Evolutionary conservation across 2,113 vertebrate species (phyloP), one percentile per base, ranked within the genome.

Genomic region (Ageneiosus marmoratus): DNA sequence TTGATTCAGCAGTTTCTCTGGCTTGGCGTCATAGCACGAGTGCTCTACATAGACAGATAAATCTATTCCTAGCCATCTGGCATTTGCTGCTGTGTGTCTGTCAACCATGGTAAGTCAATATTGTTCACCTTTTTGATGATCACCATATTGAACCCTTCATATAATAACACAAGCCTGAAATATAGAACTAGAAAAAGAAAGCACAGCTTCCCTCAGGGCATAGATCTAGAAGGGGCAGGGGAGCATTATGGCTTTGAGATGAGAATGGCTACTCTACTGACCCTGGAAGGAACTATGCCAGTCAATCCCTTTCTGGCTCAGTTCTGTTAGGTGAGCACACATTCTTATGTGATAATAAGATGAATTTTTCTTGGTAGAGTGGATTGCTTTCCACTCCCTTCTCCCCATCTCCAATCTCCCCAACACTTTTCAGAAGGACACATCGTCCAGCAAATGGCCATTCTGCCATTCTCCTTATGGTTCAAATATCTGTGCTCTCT

Each of bases 41-140:
- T 6, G 70, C 72, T 79, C 24, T 58, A 79, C n/a, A 53, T 58
- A 77, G 60, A 77, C 77, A 72, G 77, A 83, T 56, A 73, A 83
- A 85, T 87, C 80, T 83, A 79, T 80, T 74, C 20, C 51, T 84
- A 77, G 83, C 80, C 12, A 83, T 76, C 41, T 82, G 79, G 62
- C 70, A 77, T 88, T 87, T 87, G 51, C 73, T 72, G 76, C 70
- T 48, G 37, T 79, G 12, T 83, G 80, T 75, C 81, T 76, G 69
- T 60, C 74, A 83, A 69, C 34, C 29, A 12, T 44, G 37, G 51
- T 51, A 55, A 85, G 76, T 86, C 88, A 74, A 84, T 84, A 63
- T 29, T 81, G 85, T 69, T 77, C 81, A 88, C 86, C 69, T 84
- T 85, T 86, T 67, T 82, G 79, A 87, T 85, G 73, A 77, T 50